Conservation (phyloP, 2,888 invertebrate species). For the Microctonus hyperodae region DNA sequence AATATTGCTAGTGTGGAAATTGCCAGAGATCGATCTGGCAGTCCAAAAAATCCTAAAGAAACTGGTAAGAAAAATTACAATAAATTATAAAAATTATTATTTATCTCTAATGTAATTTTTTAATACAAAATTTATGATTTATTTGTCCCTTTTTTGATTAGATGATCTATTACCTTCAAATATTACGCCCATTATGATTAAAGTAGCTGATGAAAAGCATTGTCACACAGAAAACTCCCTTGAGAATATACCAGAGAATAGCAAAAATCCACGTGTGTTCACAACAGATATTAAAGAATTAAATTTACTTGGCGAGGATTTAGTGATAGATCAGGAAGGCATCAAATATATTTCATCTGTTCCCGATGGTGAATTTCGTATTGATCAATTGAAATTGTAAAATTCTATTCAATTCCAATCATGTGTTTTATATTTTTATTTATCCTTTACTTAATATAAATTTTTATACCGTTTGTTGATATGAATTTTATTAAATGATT, state of each 20-base stretch:
- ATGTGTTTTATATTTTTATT: slow-evolving; percentile 1
- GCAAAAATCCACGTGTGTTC: slow-evolving; percentile 33
- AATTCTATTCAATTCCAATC: neutral
- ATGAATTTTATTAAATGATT: slow-evolving; percentile 1
- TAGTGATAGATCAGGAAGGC: slow-evolving; percentile 34
- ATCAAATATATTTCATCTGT: slow-evolving; percentile 31
- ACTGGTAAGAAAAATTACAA: slow-evolving; percentile 41
- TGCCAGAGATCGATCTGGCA: slow-evolving; percentile 30
- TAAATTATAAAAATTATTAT: too few relatives aligned
- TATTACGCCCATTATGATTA: slow-evolving; percentile 4
- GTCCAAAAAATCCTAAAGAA: slow-evolving; percentile 36
- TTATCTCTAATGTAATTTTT: too few relatives aligned
- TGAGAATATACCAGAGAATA: slow-evolving; percentile 17
- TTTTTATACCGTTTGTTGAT: neutral
- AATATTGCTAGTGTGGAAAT: slow-evolving; percentile 47
- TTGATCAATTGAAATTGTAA: slow-evolving; percentile 50
- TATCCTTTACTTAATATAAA: too few relatives aligned
- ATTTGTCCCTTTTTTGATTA: slow-evolving; percentile 27
- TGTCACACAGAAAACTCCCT: slow-evolving; percentile 4
- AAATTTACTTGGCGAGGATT: slow-evolving; percentile 49
- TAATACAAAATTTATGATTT: neutral
- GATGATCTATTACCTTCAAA: slow-evolving; percentile 42
- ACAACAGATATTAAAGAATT: slow-evolving; percentile 49
- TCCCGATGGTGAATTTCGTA: slow-evolving; percentile 41
- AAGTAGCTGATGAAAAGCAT: slow-evolving; percentile 20